Evolutionary conservation across 1,140 invertebrate species (phyloP).

Genomic region (Halyomorpha halys): DNA sequence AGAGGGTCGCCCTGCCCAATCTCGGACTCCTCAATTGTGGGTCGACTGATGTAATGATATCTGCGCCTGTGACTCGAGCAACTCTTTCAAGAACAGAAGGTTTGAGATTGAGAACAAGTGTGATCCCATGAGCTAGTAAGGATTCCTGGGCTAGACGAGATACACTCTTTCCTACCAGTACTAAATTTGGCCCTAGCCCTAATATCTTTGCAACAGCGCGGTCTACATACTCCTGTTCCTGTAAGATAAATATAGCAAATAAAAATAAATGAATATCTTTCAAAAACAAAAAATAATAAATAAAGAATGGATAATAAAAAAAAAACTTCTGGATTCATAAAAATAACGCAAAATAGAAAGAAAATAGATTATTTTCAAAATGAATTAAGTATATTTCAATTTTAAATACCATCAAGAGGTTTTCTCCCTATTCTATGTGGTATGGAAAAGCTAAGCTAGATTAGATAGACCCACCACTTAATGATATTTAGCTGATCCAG

Average conservation of each 20-base stretch:
- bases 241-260: constrained; percentile 30
- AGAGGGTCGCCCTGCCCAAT: constrained; percentile 77
- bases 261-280: no score
- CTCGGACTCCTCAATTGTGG: constrained; percentile 69
- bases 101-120: constrained; percentile 82
- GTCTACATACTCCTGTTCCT: constrained; percentile 82
- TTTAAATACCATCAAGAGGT: no score
- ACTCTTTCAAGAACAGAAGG: constrained; percentile 71
- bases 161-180: constrained; percentile 82
- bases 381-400: no score
- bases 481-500: no score
- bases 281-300: no score
- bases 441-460: no score
- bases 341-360: no score
- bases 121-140: constrained; percentile 66
- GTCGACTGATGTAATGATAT: constrained; percentile 83
- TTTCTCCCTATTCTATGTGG: no score
- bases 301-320: not conserved
- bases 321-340: not conserved
- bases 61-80: constrained; percentile 70
- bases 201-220: constrained; percentile 82
- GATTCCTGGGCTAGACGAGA: constrained; percentile 81
- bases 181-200: constrained; percentile 71
- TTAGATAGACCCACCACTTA: no score
- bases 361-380: no score